Evolutionary conservation across 2,888 invertebrate species (phyloP).

Genomic region (Drosophila kambysellisi): DNA sequence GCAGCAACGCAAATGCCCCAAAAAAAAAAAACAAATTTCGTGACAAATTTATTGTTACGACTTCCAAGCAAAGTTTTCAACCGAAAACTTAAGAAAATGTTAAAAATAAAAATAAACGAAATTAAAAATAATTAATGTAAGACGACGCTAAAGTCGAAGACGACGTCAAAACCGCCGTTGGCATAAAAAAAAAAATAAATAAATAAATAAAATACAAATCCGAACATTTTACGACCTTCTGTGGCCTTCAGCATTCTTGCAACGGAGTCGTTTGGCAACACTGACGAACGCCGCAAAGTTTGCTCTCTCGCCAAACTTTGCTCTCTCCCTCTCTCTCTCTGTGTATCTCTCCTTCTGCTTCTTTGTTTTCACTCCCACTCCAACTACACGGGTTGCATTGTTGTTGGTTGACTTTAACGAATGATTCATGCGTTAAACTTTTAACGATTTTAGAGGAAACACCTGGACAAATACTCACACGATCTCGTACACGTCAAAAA

Average conservation of each 20-base stretch:
- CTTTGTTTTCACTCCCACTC: slow-evolving; percentile 26
- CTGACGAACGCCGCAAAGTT: slow-evolving; percentile 28
- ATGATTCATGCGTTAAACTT: slow-evolving; percentile 63
- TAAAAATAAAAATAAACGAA: slow-evolving; percentile 24
- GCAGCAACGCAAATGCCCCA: not conserved
- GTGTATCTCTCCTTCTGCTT: slow-evolving; percentile 1
- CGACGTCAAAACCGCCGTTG: slow-evolving; percentile 23
- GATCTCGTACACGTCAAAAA: slow-evolving; percentile 15
- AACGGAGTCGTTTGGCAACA: slow-evolving; percentile 49
- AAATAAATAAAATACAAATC: slow-evolving; percentile 27
- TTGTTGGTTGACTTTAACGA: slow-evolving; percentile 24
- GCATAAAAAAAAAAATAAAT: slow-evolving; percentile 14
- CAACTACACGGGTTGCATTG: slow-evolving; percentile 18
- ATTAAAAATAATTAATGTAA: slow-evolving; percentile 50
- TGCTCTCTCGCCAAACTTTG: slow-evolving; percentile 10
- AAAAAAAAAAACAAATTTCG: slow-evolving; percentile 3
- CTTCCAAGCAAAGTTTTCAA: slow-evolving; percentile 6
- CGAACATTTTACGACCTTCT: slow-evolving; percentile 64
- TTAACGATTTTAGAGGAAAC: slow-evolving; percentile 67
- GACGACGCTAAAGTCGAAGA: slow-evolving; percentile 41
- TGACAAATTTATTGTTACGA: slow-evolving; percentile 30
- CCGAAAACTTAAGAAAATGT: slow-evolving; percentile 14
- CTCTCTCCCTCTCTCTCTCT: not conserved
- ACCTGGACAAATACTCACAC: slow-evolving; percentile 69
- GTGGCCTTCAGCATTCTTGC: slow-evolving; percentile 73